phyloP scores from a whole-genome alignment of 2,888 invertebrate genomes.

The Pycnomerus fuliginosus region DNA sequence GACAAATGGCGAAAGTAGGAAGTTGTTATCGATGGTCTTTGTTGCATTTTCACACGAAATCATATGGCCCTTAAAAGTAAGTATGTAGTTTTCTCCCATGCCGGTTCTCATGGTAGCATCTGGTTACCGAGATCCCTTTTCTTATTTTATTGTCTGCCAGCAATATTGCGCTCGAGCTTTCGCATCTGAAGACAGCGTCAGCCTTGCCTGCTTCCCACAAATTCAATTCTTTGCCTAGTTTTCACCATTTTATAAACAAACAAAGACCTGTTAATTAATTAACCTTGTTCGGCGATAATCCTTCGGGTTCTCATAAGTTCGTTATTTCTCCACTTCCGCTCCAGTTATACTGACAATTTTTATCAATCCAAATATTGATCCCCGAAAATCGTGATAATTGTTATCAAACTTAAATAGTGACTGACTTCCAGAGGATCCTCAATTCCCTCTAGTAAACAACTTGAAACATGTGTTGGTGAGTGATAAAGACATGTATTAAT shows the following conservation, averaged over 20 bases:
- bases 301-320: conserved; percentile 7
- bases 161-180: background rate
- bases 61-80: no score
- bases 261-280: conserved; percentile 18
- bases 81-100: conserved; percentile 40
- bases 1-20: no score
- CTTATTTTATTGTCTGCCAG: background rate
- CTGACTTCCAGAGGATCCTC: no score
- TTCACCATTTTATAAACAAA: conserved; percentile 18
- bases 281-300: conserved; percentile 7
- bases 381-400: no score
- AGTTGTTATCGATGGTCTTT: no score
- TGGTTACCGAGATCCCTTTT: conserved; percentile 37
- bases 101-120: conserved; percentile 51
- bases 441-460: conserved; percentile 13
- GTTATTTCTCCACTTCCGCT: conserved; percentile 12
- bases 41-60: no score
- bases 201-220: conserved; percentile 9
- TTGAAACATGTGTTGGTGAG: conserved; percentile 18
- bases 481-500: conserved; percentile 25
- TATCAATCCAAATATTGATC: background rate
- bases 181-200: background rate
- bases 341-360: conserved; percentile 1
- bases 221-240: conserved; percentile 18
- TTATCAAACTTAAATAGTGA: no score